phyloP scores from a whole-genome alignment of 2,113 vertebrate genomes.

The Pitta sordida region DNA sequence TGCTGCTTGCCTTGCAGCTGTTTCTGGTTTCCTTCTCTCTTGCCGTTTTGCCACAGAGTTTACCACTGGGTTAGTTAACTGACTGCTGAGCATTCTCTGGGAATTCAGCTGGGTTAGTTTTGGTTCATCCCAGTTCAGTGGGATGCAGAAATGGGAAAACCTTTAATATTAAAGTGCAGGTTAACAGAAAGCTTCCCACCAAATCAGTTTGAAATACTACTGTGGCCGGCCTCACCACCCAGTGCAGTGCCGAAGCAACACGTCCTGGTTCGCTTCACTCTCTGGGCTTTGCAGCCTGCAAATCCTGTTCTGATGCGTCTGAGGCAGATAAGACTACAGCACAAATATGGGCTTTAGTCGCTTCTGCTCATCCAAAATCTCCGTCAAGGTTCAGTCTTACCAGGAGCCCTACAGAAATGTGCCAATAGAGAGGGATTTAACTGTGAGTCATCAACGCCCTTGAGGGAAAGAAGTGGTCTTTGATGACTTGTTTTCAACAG shows the following conservation, averaged over 20 bases:
- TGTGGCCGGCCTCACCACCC: neutral
- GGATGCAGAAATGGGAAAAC: neutral
- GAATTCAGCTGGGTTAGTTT: neutral
- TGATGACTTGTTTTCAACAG: neutral
- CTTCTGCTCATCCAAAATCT: neutral
- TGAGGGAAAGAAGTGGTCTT: neutral
- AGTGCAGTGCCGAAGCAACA: fast-evolving
- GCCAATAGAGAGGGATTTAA: neutral
- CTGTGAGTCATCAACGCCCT: neutral
- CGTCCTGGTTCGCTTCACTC: fast-evolving
- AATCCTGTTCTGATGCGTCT: neutral
- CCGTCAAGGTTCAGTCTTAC: neutral
- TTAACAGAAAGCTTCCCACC: neutral
- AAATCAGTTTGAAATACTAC: neutral
- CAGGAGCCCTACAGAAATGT: neutral
- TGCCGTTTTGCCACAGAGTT: neutral
- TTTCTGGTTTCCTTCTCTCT: neutral
- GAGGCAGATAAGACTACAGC: neutral
- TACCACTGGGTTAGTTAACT: neutral
- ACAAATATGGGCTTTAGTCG: neutral
- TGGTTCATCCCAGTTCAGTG: neutral
- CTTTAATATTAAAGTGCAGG: neutral
- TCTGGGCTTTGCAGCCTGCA: neutral
- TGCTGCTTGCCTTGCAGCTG: neutral
- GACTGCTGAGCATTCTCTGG: neutral